phyloP scores from a whole-genome alignment of 2,888 invertebrate genomes.

The Quadriops clusia region DNA sequence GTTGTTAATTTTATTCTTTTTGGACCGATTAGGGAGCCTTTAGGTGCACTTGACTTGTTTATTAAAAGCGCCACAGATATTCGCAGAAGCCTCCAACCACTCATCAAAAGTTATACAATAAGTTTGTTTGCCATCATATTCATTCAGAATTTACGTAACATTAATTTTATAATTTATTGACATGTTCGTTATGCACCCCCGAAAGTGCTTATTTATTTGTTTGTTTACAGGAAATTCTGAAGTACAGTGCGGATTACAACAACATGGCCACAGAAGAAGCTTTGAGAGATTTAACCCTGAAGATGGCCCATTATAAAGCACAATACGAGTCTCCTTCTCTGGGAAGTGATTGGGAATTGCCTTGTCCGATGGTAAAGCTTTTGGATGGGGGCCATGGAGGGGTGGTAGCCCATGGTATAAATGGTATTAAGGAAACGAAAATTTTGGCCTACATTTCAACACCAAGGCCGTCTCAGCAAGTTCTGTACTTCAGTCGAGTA shows the following conservation, averaged over 20 bases:
- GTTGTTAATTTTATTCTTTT: no score
- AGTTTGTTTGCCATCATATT: background rate
- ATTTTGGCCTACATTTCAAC: constrained; percentile 83
- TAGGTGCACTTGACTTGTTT: no score
- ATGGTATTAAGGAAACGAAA: constrained; percentile 70
- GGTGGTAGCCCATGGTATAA: constrained; percentile 57
- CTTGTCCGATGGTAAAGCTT: constrained; percentile 41
- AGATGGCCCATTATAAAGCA: constrained; percentile 73
- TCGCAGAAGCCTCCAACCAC: no score
- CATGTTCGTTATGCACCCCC: constrained; percentile 1
- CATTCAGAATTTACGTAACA: background rate
- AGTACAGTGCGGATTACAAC: constrained; percentile 77
- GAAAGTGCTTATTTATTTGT: constrained; percentile 8
- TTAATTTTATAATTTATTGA: background rate
- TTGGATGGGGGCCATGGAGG: constrained; percentile 52
- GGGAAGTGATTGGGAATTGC: constrained; percentile 34
- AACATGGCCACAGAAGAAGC: constrained; percentile 68
- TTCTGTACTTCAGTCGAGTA: constrained; percentile 82
- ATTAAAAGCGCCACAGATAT: no score
- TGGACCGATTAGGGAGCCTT: no score
- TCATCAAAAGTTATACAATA: no score
- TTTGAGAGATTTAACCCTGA: constrained; percentile 64
- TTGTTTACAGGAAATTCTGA: constrained; percentile 71
- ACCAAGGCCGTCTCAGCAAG: constrained; percentile 71
- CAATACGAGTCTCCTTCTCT: constrained; percentile 69